Base-by-base conservation (phyloP, 2,888 invertebrate species). In the Aromia moschata region DNA sequence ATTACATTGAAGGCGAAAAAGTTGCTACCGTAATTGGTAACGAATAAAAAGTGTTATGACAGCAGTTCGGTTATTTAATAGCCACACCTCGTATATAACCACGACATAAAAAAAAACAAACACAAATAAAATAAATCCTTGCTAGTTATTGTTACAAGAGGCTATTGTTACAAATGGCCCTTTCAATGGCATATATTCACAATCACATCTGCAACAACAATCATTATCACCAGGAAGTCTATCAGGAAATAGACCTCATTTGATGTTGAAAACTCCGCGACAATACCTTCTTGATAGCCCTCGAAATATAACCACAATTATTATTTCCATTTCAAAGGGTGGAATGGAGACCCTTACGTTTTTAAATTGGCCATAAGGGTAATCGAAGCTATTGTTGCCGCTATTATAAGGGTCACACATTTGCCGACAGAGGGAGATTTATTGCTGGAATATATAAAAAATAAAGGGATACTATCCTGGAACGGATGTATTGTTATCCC, bases 281-380 rank as follows among this genome's bases (percentile, higher is more conserved):
- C 17, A 47, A 47, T 47, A 12, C 20, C 33, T 7, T 18, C 47
- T 20, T 49, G 9, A 20, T 38, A 38, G 25, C 38, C 25, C 38
- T 38, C 38, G 20, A 38, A 38, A 49, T 49, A 30, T 38, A 33
- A 30, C 36, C 20, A 36, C 17, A 33, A 5, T 46, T 14, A 5
- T 14, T 18, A 45, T 45, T 38, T 38, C 12, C 16, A 49, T 49
- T 30, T 49, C 15, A 38, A 49, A 53, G 53, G 43, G 43, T 53
- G 31, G 14, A 43, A 25, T 15, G 9, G 18, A 33, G 17, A 53
- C 43, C 53, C 36, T 52, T 43, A 18, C 53, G 14, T 17, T 53
- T 53, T 53, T 43, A 53, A 53, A 53, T 53, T 53, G 43, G 46
- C 30, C 17, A 47, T 49, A 40, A 49, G 56, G 56, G 56, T 56